These are phyloP conservation scores for Emydocephalus ijimae DNA, from an alignment of 2,113 vertebrate species.

Conservation along the genomic window DNA sequence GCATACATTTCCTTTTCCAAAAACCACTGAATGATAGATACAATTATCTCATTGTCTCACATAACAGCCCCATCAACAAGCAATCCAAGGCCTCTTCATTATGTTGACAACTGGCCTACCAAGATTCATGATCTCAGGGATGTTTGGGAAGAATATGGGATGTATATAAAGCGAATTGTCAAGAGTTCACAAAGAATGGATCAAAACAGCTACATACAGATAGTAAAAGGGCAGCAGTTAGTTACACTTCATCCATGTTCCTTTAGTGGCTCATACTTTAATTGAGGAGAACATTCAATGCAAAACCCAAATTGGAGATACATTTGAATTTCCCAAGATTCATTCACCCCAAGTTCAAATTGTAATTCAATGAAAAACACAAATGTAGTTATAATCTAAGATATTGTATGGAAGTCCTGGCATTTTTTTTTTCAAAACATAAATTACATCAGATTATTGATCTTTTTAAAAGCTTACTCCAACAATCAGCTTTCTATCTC, in stretches of 20 bases:
- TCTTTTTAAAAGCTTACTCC: constrained; percentile 77
- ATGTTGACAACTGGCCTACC: constrained; percentile 2
- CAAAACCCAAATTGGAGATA: constrained; percentile 17
- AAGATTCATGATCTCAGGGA: constrained; percentile 16
- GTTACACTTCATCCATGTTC: not conserved
- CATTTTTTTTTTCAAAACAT: constrained; percentile 70
- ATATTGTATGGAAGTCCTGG: constrained; percentile 64
- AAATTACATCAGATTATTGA: constrained; percentile 78
- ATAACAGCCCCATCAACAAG: constrained; percentile 7
- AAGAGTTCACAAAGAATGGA: not conserved
- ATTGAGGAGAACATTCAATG: constrained; percentile 2
- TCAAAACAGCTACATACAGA: not conserved
- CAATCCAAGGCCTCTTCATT: not conserved
- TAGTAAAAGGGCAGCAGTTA: constrained; percentile 17
- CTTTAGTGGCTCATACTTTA: not conserved
- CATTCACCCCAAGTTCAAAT: constrained; percentile 64
- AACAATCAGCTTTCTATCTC: constrained; percentile 72
- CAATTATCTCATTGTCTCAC: constrained; percentile 10
- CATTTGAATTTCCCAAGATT: constrained; percentile 35
- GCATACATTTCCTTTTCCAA: not conserved
- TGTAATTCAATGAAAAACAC: constrained; percentile 65
- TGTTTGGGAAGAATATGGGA: not conserved
- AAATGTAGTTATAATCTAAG: constrained; percentile 66
- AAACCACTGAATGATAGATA: not conserved
- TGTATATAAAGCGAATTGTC: not conserved